Conservation (phyloP, 2,888 invertebrate genomes). For the Lepidonotus clava region DNA sequence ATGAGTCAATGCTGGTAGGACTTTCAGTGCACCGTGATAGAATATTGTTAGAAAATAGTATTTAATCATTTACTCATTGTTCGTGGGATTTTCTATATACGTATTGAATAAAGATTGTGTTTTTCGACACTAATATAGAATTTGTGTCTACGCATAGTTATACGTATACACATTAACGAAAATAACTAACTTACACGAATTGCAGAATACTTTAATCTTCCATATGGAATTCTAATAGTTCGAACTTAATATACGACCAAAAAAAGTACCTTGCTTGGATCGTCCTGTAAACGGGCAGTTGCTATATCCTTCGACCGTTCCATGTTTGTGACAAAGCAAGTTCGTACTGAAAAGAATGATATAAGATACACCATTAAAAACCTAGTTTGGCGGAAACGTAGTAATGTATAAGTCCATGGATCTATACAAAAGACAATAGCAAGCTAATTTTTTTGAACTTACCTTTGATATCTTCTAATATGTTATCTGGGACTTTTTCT, state of each 20-base stretch:
- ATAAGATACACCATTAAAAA: too few species aligned
- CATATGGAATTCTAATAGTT: not conserved
- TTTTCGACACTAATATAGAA: too few species aligned
- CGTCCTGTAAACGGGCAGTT: slow-evolving; percentile 63
- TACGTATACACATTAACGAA: too few species aligned
- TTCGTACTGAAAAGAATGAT: slow-evolving; percentile 86
- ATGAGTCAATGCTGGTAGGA: too few species aligned
- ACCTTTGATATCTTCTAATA: slow-evolving; percentile 87
- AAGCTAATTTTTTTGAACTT: slow-evolving; percentile 39
- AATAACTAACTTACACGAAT: too few species aligned
- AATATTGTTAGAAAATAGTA: too few species aligned
- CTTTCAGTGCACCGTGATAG: too few species aligned
- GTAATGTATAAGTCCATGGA: not conserved
- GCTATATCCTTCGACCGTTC: slow-evolving; percentile 84
- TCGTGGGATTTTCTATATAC: too few species aligned
- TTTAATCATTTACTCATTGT: too few species aligned
- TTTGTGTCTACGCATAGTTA: too few species aligned
- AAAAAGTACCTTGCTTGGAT: slow-evolving; percentile 18
- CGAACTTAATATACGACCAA: not conserved
- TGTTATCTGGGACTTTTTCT: slow-evolving; percentile 77
- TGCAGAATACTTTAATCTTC: too few species aligned
- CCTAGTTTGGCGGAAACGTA: not conserved
- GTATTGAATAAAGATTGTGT: too few species aligned
- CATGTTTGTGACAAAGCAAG: slow-evolving; percentile 92
- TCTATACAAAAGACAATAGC: not conserved